Conservation (phyloP, 2,113 vertebrate genomes). For the Sylvia atricapilla region DNA sequence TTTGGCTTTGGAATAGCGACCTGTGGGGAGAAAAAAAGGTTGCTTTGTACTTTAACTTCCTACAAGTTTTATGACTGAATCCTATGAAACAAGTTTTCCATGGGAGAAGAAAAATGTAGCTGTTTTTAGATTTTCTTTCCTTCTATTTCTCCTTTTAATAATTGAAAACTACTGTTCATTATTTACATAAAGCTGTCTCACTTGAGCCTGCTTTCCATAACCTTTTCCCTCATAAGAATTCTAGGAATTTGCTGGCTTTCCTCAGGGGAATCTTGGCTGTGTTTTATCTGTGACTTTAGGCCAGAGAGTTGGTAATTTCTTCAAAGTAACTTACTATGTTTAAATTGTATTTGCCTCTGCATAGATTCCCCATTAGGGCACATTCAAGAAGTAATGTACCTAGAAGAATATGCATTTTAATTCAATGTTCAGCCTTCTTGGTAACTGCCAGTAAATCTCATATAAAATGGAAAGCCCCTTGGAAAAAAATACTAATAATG, state of each 20-base stretch:
- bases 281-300: conserved; percentile 74
- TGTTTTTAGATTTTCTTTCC: conserved; percentile 48
- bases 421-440: conserved; percentile 13
- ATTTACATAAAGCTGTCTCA: conserved; percentile 77
- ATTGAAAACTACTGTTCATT: conserved; percentile 78
- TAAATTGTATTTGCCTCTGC: conserved; percentile 47
- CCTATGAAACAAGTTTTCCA: conserved; percentile 56
- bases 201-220: conserved; percentile 73
- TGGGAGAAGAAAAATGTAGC: conserved; percentile 23
- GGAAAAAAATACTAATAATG: neutral
- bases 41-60: conserved; percentile 40
- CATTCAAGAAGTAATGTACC: neutral
- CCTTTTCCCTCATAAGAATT: conserved; percentile 80
- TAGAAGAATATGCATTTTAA: conserved; percentile 31
- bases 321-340: conserved; percentile 25
- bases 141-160: conserved; percentile 68
- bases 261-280: conserved; percentile 64
- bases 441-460: conserved; percentile 20
- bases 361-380: neutral
- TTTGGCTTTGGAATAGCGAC: neutral
- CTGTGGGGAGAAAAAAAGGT: neutral
- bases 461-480: conserved; percentile 19
- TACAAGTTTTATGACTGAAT: conserved; percentile 41
- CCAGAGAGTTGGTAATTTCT: conserved; percentile 40
- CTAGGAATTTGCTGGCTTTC: conserved; percentile 77